phyloP scores from a whole-genome alignment of 2,113 vertebrate species.

The Oryzias curvinotus region DNA sequence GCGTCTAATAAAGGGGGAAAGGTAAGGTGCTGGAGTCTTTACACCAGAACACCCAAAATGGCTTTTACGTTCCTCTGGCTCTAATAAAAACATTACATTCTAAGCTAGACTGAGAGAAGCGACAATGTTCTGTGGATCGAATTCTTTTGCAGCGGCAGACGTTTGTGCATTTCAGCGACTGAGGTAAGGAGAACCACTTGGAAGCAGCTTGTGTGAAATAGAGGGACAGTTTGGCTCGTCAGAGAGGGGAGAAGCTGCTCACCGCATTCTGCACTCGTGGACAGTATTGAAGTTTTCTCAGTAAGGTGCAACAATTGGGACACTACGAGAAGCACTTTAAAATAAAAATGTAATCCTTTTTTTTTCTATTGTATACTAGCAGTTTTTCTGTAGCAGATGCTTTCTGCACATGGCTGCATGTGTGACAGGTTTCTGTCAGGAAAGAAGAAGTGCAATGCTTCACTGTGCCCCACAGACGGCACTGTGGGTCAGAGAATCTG shows the following conservation, averaged over 20 bases:
- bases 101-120: constrained; percentile 6
- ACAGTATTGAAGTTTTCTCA: constrained; percentile 3
- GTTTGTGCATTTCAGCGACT: constrained; percentile 8
- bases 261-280: constrained; percentile 5
- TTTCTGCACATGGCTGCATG: constrained; percentile 9
- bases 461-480: constrained; percentile 50
- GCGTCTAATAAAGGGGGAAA: background rate
- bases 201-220: constrained; percentile 18
- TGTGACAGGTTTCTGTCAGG: constrained; percentile 7
- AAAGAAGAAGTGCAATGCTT: constrained; percentile 36
- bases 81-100: constrained; percentile 32
- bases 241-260: background rate
- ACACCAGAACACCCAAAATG: constrained; percentile 43
- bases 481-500: constrained; percentile 20
- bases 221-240: background rate
- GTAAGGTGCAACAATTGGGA: constrained; percentile 16
- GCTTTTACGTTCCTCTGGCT: constrained; percentile 50
- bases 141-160: constrained; percentile 31
- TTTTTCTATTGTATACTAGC: constrained; percentile 6
- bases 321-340: background rate
- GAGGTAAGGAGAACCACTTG: constrained; percentile 22
- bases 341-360: constrained; percentile 10
- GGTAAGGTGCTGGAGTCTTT: constrained; percentile 4
- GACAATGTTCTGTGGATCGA: background rate
- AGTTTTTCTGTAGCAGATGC: constrained; percentile 18